A percentile compares a stretch with the other conserved stretches of the same genome.
phyloP scores from a whole-genome alignment of 1,140 invertebrate species.

The Drosophila nebulosa region DNA sequence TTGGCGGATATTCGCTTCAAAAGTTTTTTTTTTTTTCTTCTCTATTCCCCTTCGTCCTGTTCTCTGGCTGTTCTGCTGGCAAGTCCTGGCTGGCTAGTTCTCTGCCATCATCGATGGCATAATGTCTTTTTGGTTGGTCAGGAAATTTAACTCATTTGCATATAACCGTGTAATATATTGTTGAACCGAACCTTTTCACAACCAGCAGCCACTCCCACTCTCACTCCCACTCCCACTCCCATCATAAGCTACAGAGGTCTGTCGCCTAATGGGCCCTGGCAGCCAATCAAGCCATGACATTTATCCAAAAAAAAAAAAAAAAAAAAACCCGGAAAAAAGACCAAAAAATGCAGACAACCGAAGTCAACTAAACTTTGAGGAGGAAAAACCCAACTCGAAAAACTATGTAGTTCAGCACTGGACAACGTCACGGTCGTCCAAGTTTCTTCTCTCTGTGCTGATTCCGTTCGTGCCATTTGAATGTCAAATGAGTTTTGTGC shows the following conservation, averaged over 20 bases:
- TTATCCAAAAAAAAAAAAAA: slow-evolving; percentile 32
- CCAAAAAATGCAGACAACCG: no score
- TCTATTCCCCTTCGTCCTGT: slow-evolving; percentile 6
- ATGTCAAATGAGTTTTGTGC: slow-evolving; percentile 63
- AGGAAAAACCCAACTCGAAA: slow-evolving; percentile 1
- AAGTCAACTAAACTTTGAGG: neutral
- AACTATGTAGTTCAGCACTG: slow-evolving; percentile 3
- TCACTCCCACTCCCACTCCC: no score
- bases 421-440: neutral
- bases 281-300: slow-evolving; percentile 63
- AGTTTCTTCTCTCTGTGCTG: neutral
- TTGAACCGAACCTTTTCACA: slow-evolving; percentile 24
- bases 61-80: neutral
- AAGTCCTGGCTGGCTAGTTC: slow-evolving; percentile 40
- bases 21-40: slow-evolving; percentile 27
- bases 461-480: neutral
- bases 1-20: no score
- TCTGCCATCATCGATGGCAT: slow-evolving; percentile 21
- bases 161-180: slow-evolving; percentile 62
- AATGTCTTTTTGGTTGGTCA: slow-evolving; percentile 50
- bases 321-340: slow-evolving; percentile 14
- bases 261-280: slow-evolving; percentile 54
- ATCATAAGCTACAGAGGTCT: neutral
- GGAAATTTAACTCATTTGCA: slow-evolving; percentile 58
- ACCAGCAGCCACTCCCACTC: neutral